phyloP scores from a whole-genome alignment of 2,888 invertebrate genomes.

The Lamellibrachia columna region DNA sequence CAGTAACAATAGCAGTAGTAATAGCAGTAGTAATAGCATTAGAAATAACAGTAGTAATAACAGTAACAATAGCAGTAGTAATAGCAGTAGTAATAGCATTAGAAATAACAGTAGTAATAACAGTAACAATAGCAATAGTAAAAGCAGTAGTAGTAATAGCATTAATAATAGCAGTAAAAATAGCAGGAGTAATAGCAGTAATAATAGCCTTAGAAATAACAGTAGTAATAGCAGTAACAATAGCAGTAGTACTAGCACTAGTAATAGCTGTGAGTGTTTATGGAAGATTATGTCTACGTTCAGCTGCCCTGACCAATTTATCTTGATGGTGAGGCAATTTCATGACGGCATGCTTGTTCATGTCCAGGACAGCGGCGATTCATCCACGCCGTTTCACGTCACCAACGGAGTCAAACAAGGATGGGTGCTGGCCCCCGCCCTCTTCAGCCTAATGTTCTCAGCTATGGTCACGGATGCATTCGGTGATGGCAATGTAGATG shows the following conservation, averaged over 20 bases:
- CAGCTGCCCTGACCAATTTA: too few species aligned
- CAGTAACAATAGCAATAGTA: not conserved
- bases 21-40: not conserved
- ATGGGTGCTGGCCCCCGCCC: too few species aligned
- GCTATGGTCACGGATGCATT: too few species aligned
- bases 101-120: not conserved
- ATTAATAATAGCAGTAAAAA: conserved; percentile 19
- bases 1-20: not conserved
- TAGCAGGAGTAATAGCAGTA: not conserved
- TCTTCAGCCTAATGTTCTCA: too few species aligned
- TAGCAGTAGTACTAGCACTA: conserved; percentile 6
- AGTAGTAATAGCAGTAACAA: conserved; percentile 21
- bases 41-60: conserved; percentile 13
- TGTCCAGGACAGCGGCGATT: too few species aligned
- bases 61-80: not conserved
- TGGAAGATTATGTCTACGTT: too few species aligned
- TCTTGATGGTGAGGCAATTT: too few species aligned
- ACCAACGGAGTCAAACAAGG: too few species aligned
- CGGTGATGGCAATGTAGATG: too few species aligned
- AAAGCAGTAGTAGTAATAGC: conserved; percentile 23
- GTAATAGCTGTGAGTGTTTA: not conserved
- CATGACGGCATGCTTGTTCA: too few species aligned
- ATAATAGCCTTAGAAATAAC: not conserved
- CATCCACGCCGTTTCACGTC: too few species aligned
- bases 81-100: conserved; percentile 20